Conservation (phyloP, 2,888 invertebrate genomes). For the Nezara viridula region DNA sequence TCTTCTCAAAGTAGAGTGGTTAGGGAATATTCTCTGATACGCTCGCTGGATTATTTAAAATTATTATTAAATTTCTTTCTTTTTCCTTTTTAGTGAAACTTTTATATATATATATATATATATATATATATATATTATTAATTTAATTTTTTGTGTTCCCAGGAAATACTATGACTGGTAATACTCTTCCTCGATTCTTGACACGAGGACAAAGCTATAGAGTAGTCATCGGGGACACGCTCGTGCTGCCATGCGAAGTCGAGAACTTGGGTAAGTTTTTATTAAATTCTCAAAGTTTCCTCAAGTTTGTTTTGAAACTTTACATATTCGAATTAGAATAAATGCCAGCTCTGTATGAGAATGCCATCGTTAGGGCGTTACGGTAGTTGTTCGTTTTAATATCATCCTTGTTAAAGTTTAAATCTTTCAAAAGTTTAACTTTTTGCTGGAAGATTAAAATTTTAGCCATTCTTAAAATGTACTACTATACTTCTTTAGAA, state of each 20-base stretch:
- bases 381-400: background rate
- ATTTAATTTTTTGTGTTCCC: constrained; percentile 45
- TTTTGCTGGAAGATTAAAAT: background rate
- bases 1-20: too few species aligned
- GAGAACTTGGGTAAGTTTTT: constrained; percentile 80
- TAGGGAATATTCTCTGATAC: too few species aligned
- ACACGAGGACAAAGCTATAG: constrained; percentile 83
- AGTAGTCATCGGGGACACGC: constrained; percentile 83
- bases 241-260: constrained; percentile 84
- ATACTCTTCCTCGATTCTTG: constrained; percentile 77
- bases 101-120: too few species aligned
- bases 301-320: background rate
- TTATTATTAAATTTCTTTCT: too few species aligned
- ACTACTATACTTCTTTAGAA: background rate
- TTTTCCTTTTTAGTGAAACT: too few species aligned
- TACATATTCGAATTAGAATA: constrained; percentile 33
- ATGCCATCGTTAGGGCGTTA: background rate
- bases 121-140: too few species aligned
- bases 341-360: background rate
- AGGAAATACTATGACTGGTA: constrained; percentile 65
- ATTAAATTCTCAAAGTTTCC: background rate
- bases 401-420: background rate
- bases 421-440: background rate
- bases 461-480: background rate
- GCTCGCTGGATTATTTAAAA: too few species aligned